Conservation (phyloP, 2,888 invertebrate genomes). For the Andrena dorsata region DNA sequence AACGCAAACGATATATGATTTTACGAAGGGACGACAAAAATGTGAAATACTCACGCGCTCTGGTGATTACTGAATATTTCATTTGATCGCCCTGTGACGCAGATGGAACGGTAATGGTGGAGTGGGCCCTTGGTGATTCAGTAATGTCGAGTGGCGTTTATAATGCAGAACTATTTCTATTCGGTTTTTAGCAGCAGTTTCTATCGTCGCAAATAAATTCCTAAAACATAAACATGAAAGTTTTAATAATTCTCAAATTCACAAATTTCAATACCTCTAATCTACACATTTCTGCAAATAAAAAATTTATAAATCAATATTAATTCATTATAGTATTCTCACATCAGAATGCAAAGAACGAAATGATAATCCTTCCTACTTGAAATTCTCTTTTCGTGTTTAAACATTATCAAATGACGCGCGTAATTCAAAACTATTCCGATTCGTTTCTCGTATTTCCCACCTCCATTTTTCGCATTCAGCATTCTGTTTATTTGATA, state of each 20-base stretch:
- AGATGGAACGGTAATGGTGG: constrained; percentile 33
- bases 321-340: too few species aligned
- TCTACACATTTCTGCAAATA: too few species aligned
- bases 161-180: constrained; percentile 17
- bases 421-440: not conserved
- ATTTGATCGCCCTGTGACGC: constrained; percentile 33
- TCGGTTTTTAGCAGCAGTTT: not conserved
- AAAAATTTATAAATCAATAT: too few species aligned
- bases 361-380: too few species aligned
- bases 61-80: constrained; percentile 63
- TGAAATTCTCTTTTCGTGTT: not conserved
- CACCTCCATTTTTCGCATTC: not conserved
- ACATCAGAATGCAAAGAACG: too few species aligned
- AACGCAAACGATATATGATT: not conserved
- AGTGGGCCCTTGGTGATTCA: constrained; percentile 34
- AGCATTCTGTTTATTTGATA: constrained; percentile 13
- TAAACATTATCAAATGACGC: not conserved
- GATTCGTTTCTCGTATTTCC: not conserved
- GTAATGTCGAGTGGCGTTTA: constrained; percentile 33
- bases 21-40: not conserved
- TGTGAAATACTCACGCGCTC: constrained; percentile 52
- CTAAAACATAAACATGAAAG: too few species aligned
- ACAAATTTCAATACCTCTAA: too few species aligned
- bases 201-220: too few species aligned
- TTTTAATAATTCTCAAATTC: too few species aligned